phyloP scores from a whole-genome alignment of 2,797 vertebrate species.

The Lacerta agilis region DNA sequence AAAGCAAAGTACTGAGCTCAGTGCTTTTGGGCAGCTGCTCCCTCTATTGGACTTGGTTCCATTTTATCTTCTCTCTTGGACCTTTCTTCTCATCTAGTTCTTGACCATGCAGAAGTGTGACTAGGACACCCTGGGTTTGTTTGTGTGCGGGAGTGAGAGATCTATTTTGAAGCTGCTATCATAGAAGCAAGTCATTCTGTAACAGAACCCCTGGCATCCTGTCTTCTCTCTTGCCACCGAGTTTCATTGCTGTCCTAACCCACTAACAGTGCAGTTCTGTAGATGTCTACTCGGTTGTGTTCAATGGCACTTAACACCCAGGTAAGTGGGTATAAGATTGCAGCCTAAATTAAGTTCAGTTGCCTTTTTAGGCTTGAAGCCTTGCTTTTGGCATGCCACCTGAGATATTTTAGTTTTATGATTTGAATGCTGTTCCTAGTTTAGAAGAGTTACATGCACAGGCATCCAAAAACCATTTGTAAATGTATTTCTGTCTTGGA shows the following conservation, averaged over 20 bases:
- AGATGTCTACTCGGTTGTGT: not conserved
- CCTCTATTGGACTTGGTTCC: no score
- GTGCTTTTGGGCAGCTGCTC: no score
- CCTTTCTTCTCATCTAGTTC: not conserved
- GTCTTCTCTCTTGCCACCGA: not conserved
- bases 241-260: not conserved
- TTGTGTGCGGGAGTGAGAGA: not conserved
- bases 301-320: not conserved
- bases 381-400: constrained; percentile 28
- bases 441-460: constrained; percentile 16
- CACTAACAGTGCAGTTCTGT: not conserved
- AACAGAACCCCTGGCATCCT: not conserved
- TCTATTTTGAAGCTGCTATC: not conserved
- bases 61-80: no score
- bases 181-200: not conserved
- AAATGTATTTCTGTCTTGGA: constrained; percentile 18
- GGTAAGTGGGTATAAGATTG: constrained; percentile 1
- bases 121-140: not conserved
- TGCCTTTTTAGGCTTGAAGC: constrained; percentile 13
- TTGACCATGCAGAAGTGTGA: not conserved
- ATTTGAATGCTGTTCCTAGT: constrained; percentile 33
- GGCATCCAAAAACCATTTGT: not conserved
- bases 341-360: constrained; percentile 7
- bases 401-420: constrained; percentile 41
- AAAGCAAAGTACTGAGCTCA: no score